These are phyloP conservation scores for Leptinotarsa defecta DNA, from an alignment of 1,140 invertebrate species.

Conservation along the genomic window DNA sequence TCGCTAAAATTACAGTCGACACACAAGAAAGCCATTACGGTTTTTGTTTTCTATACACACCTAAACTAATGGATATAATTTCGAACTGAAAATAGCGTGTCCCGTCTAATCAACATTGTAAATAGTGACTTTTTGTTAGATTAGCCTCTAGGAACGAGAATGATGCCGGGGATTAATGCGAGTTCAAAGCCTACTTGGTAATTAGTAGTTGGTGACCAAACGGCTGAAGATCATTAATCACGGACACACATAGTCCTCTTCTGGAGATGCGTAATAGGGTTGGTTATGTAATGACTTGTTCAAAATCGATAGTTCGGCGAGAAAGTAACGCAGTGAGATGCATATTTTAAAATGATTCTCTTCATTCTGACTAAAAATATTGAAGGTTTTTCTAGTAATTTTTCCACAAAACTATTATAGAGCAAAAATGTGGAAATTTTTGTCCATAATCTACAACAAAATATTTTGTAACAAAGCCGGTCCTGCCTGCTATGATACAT, in stretches of 20 bases:
- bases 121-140: constrained; percentile 28
- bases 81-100: constrained; percentile 27
- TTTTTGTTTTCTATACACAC: constrained; percentile 28
- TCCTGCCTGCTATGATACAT: too few relatives aligned
- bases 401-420: too few relatives aligned
- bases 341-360: too few relatives aligned
- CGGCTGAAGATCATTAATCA: constrained; percentile 23
- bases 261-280: neutral
- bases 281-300: neutral
- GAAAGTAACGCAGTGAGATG: too few relatives aligned
- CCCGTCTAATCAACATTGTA: constrained; percentile 28
- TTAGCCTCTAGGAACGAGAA: constrained; percentile 16
- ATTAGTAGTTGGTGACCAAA: constrained; percentile 28
- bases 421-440: too few relatives aligned
- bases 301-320: too few relatives aligned
- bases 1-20: constrained; percentile 9
- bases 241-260: constrained; percentile 1
- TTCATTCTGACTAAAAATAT: too few relatives aligned
- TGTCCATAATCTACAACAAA: too few relatives aligned
- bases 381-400: too few relatives aligned
- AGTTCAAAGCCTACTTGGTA: constrained; percentile 19
- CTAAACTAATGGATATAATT: constrained; percentile 31
- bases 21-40: constrained; percentile 27
- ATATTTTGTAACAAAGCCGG: too few relatives aligned
- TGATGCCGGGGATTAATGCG: constrained; percentile 19